These are phyloP conservation scores for Tachypleus tridentatus DNA, from an alignment of 1,140 invertebrate genomes.

Conservation along the genomic window DNA sequence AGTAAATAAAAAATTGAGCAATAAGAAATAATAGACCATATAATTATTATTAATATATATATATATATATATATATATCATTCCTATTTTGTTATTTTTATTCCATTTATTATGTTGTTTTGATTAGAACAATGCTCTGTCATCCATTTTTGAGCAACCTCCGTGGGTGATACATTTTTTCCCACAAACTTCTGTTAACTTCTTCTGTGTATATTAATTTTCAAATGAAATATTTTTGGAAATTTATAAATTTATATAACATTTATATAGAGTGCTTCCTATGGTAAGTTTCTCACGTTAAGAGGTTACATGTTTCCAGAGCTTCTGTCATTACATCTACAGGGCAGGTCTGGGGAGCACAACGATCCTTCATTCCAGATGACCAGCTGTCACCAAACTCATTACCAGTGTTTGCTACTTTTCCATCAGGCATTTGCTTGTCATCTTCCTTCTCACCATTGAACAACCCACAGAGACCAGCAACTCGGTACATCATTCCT, in stretches of 20 bases:
- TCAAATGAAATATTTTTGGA: background rate
- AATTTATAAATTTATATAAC: background rate
- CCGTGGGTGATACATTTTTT: too few relatives aligned
- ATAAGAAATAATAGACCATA: too few relatives aligned
- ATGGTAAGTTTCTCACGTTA: slow-evolving; percentile 25
- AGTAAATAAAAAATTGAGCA: too few relatives aligned
- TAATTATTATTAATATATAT: too few relatives aligned
- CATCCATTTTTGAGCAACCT: too few relatives aligned
- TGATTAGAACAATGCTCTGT: too few relatives aligned
- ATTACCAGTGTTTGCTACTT: slow-evolving; percentile 42
- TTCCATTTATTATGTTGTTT: too few relatives aligned
- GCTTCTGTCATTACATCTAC: slow-evolving; percentile 45
- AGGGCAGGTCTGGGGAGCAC: slow-evolving; percentile 43
- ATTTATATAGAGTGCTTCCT: too few relatives aligned
- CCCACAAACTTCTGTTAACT: too few relatives aligned
- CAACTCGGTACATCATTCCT: slow-evolving; percentile 46
- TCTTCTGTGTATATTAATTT: background rate
- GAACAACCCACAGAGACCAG: slow-evolving; percentile 65
- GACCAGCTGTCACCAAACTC: slow-evolving; percentile 64
- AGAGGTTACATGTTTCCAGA: slow-evolving; percentile 45
- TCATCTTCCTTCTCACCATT: slow-evolving; percentile 53
- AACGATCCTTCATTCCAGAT: slow-evolving; percentile 26
- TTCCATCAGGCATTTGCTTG: slow-evolving; percentile 52
- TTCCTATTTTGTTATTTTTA: too few relatives aligned
- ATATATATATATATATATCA: too few relatives aligned